A percentile compares a stretch with the other conserved stretches of the same genome.
These are phyloP conservation scores for Antrozous pallidus DNA, from an alignment of 2,797 vertebrate species.

Conservation along the genomic window DNA sequence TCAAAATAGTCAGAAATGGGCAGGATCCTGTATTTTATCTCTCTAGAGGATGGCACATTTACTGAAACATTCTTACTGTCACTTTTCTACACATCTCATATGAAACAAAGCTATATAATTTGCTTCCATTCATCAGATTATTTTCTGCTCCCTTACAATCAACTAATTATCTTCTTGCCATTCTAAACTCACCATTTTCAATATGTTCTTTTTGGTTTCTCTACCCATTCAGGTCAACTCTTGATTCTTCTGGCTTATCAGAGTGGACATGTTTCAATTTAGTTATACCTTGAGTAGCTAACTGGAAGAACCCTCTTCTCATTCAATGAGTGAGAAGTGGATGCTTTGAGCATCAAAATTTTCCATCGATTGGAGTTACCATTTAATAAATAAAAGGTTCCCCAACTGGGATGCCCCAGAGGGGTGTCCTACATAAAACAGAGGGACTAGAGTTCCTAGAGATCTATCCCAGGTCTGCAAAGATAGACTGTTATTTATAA, in stretches of 20 bases:
- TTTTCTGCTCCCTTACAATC: background rate
- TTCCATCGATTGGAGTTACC: background rate
- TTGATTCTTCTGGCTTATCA: background rate
- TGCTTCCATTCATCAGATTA: background rate
- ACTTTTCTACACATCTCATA: background rate
- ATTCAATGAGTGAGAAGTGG: background rate
- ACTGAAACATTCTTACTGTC: background rate
- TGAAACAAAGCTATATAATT: background rate
- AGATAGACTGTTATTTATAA: background rate
- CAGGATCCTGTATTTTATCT: background rate
- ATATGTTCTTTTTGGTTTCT: background rate
- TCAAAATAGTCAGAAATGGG: background rate
- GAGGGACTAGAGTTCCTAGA: background rate
- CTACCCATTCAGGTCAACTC: background rate
- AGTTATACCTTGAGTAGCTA: background rate
- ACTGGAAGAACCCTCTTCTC: background rate
- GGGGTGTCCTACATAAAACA: background rate
- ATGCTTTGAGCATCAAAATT: conserved; percentile 4
- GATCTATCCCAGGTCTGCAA: background rate
- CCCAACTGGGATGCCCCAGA: background rate
- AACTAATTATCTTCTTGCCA: background rate
- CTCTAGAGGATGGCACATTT: background rate
- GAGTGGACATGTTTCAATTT: background rate
- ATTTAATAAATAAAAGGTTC: background rate
- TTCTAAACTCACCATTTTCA: background rate